phyloP scores from a whole-genome alignment of 2,888 invertebrate species.

The Pegoplata infirma region DNA sequence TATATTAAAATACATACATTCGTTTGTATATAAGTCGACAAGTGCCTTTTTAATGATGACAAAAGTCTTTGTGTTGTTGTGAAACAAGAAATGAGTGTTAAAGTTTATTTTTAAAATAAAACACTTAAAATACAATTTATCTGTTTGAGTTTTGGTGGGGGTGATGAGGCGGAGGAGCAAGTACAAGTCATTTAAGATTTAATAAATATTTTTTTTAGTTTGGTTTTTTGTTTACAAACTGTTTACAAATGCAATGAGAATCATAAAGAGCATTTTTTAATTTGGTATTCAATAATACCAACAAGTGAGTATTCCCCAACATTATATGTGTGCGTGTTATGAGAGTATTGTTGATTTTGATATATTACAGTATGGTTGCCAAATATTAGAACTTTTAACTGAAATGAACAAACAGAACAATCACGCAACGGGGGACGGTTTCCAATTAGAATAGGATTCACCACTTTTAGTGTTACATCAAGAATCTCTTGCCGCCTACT shows the following conservation, averaged over 20 bases:
- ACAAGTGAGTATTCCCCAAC: too few species aligned
- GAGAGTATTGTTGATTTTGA: too few species aligned
- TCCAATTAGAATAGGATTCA: too few species aligned
- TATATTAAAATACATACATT: background rate
- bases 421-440: too few species aligned
- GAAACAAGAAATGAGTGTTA: constrained; percentile 25
- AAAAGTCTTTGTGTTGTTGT: constrained; percentile 16
- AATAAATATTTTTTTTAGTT: background rate
- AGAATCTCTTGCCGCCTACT: too few species aligned
- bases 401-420: too few species aligned
- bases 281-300: too few species aligned
- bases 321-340: too few species aligned
- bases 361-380: too few species aligned
- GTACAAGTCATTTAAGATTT: too few species aligned
- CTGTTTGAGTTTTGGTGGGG: background rate
- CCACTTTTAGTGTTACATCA: too few species aligned
- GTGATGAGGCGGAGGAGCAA: background rate
- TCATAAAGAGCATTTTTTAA: constrained; percentile 2
- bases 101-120: constrained; percentile 32
- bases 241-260: constrained; percentile 8
- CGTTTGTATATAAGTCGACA: background rate
- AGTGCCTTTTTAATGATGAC: constrained; percentile 12
- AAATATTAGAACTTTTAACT: too few species aligned
- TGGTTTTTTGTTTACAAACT: background rate
- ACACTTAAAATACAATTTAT: constrained; percentile 26